Conservation (phyloP, 2,113 vertebrate species). For the Monarcha castaneiventris region DNA sequence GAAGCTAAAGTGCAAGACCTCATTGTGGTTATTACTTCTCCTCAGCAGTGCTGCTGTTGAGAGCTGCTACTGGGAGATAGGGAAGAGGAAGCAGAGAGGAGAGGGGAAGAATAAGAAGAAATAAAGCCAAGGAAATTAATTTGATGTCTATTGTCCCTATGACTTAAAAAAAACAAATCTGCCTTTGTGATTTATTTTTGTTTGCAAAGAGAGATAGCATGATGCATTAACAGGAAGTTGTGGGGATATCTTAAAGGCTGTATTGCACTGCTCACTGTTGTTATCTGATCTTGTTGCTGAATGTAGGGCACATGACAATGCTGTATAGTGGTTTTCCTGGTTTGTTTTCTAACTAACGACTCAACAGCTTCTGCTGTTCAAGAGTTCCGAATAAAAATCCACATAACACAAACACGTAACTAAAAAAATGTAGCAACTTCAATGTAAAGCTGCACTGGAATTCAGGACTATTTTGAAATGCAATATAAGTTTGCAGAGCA, state of each 20-base stretch:
- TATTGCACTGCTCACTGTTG: constrained; percentile 23
- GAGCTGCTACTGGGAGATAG: background rate
- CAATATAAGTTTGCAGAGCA: background rate
- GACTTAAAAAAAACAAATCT: constrained; percentile 6
- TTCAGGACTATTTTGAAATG: background rate
- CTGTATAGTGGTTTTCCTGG: constrained; percentile 50
- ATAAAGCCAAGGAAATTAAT: background rate
- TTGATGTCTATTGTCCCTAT: background rate
- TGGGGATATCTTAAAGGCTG: constrained; percentile 51
- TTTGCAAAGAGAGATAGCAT: constrained; percentile 14
- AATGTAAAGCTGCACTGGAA: background rate
- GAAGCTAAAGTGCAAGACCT: background rate
- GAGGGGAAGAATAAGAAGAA: background rate
- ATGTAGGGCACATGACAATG: constrained; percentile 56
- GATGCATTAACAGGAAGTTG: constrained; percentile 73
- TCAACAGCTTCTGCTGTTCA: constrained; percentile 24
- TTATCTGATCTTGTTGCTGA: constrained; percentile 75
- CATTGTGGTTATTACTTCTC: background rate
- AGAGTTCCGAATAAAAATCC: constrained; percentile 1
- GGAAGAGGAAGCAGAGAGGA: background rate
- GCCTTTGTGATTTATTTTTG: constrained; percentile 54
- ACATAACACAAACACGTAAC: background rate
- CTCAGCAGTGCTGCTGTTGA: background rate
- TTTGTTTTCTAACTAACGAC: constrained; percentile 47
- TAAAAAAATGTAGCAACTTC: background rate